Conservation (phyloP, 2,888 invertebrate species). For the Drosophila heteroneura region DNA sequence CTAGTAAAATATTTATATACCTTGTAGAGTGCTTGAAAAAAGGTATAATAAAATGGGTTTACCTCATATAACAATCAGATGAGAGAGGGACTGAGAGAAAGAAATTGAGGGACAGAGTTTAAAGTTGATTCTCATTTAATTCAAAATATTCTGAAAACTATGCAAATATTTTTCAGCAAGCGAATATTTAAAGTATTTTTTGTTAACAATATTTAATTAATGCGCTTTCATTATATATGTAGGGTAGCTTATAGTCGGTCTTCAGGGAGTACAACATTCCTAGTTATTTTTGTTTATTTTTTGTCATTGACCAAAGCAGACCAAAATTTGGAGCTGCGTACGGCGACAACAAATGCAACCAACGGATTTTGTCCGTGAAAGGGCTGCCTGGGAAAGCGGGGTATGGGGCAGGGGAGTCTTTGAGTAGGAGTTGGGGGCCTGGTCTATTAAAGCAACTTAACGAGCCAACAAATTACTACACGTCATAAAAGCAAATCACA, state of each 20-base stretch:
- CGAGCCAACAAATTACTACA: conserved; percentile 85
- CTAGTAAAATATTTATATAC: conserved; percentile 62
- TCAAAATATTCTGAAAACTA: background rate
- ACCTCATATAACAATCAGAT: background rate
- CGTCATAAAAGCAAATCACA: conserved; percentile 82
- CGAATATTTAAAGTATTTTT: background rate
- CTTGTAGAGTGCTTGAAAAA: background rate
- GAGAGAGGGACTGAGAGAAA: background rate
- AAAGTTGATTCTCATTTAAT: background rate
- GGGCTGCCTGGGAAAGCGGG: background rate
- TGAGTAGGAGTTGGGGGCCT: conserved; percentile 3
- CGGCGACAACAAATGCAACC: conserved; percentile 20
- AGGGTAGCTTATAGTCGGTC: conserved; percentile 1
- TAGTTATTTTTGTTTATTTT: conserved; percentile 7
- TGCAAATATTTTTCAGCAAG: background rate
- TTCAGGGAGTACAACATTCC: background rate
- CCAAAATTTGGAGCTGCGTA: conserved; percentile 27
- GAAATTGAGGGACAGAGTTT: background rate
- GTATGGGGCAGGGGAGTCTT: background rate
- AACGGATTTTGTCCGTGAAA: conserved; percentile 28
- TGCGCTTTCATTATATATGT: background rate
- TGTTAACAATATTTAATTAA: background rate
- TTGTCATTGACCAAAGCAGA: conserved; percentile 54
- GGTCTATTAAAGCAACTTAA: conserved; percentile 79
- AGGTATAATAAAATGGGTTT: background rate